A percentile compares a stretch with the other conserved stretches of the same genome.
phyloP scores from a whole-genome alignment of 2,113 vertebrate genomes.

The Thunnus maccoyii region DNA sequence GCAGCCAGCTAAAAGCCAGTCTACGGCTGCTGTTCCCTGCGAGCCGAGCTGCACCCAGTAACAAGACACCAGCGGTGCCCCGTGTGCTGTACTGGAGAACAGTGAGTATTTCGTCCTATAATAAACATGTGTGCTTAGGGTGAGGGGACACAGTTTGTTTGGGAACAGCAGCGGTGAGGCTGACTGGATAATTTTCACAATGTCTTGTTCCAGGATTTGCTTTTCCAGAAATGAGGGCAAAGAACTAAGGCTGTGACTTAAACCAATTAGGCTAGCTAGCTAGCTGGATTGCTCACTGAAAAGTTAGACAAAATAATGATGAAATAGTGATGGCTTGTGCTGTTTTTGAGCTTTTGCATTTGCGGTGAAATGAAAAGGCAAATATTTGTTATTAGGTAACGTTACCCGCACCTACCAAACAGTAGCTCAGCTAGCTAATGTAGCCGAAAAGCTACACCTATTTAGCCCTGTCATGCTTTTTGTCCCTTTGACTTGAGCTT shows the following conservation, averaged over 20 bases:
- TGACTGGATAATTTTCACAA: constrained; percentile 13
- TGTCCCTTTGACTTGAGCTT: constrained; percentile 5
- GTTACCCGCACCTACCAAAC: constrained; percentile 17
- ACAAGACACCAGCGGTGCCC: constrained; percentile 40
- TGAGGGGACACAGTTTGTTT: neutral
- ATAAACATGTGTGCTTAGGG: neutral
- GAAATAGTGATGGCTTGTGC: neutral
- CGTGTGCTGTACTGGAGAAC: constrained; percentile 40
- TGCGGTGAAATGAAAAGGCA: neutral
- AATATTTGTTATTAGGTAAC: constrained; percentile 12
- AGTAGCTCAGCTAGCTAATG: constrained; percentile 62
- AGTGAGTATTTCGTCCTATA: constrained; percentile 63
- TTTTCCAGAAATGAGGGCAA: constrained; percentile 50
- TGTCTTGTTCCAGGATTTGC: constrained; percentile 35
- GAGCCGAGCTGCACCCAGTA: constrained; percentile 60
- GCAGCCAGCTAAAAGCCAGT: constrained; percentile 50
- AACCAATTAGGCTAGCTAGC: constrained; percentile 65
- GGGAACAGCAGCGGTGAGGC: neutral
- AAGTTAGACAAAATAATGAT: neutral
- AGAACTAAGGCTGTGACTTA: constrained; percentile 43
- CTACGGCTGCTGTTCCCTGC: constrained; percentile 57
- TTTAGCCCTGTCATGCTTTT: constrained; percentile 63
- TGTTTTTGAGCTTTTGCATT: neutral
- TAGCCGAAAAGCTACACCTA: constrained; percentile 63
- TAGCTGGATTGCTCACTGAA: neutral